A percentile compares a stretch with the other conserved stretches of the same genome.
phyloP scores from a whole-genome alignment of 2,113 vertebrate genomes.

The Trichechus manatus region DNA sequence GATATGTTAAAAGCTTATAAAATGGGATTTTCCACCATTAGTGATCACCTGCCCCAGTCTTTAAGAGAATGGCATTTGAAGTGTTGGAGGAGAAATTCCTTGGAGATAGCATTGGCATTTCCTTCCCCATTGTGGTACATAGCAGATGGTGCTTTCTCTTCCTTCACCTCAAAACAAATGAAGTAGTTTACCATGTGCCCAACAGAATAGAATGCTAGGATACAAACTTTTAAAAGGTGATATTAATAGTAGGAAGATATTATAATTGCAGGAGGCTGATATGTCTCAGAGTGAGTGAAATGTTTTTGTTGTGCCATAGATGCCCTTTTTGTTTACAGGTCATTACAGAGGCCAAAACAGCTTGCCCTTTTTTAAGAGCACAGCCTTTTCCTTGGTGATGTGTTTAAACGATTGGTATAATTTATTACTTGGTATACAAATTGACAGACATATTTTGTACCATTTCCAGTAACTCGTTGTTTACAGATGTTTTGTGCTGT shows the following conservation, averaged over 20 bases:
- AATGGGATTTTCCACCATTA: neutral
- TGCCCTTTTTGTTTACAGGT: neutral
- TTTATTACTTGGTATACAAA: neutral
- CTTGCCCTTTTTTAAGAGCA: neutral
- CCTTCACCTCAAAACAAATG: neutral
- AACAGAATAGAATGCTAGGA: neutral
- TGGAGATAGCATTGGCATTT: neutral
- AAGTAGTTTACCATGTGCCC: neutral
- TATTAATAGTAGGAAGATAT: neutral
- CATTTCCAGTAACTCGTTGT: slow-evolving; percentile 5
- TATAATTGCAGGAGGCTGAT: neutral
- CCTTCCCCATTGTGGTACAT: neutral
- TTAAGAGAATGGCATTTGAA: neutral
- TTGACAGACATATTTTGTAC: neutral
- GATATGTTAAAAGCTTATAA: neutral
- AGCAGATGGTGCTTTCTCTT: neutral
- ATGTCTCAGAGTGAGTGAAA: neutral
- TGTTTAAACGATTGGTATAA: neutral
- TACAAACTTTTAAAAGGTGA: neutral
- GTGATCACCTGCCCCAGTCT: neutral
- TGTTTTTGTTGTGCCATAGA: neutral
- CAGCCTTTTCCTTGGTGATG: neutral
- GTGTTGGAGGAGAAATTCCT: neutral
- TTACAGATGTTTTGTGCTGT: slow-evolving; percentile 2
- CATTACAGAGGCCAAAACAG: neutral